Conservation (phyloP, 2,113 vertebrate species). For the Ophiodon elongatus region DNA sequence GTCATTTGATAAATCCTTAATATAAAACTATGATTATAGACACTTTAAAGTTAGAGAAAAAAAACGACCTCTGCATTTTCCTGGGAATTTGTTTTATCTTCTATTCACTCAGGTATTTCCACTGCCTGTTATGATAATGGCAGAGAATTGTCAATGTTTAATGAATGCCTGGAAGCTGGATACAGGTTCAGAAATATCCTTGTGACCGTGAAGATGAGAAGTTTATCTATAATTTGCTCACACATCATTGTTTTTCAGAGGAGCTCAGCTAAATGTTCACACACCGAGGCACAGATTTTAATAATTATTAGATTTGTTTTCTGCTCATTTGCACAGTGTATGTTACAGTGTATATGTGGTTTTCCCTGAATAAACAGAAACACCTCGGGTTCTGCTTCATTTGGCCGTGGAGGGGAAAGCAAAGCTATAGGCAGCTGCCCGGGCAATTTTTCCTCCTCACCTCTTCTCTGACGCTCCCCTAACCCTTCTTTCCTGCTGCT, state of each 20-base stretch:
- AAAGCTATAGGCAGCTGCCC: slow-evolving; percentile 41
- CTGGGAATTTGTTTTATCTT: slow-evolving; percentile 56
- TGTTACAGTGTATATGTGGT: slow-evolving; percentile 45
- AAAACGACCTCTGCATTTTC: slow-evolving; percentile 25
- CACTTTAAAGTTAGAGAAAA: not conserved
- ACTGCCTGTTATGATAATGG: slow-evolving; percentile 66
- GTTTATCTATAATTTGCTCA: slow-evolving; percentile 68
- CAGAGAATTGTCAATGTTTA: slow-evolving; percentile 73
- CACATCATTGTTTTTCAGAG: slow-evolving; percentile 33
- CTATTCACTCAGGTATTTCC: slow-evolving; percentile 62
- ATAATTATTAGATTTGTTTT: slow-evolving; percentile 30
- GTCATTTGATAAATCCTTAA: not conserved
- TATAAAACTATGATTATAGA: not conserved
- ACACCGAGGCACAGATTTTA: slow-evolving; percentile 42
- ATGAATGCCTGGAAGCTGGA: slow-evolving; percentile 71
- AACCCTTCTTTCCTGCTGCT: slow-evolving; percentile 40
- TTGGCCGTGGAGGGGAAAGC: slow-evolving; percentile 39
- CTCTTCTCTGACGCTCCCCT: slow-evolving; percentile 47
- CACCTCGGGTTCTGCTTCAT: slow-evolving; percentile 49
- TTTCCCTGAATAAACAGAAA: slow-evolving; percentile 60
- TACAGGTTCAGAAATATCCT: slow-evolving; percentile 64
- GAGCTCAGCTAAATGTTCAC: slow-evolving; percentile 36
- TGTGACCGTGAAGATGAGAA: slow-evolving; percentile 62
- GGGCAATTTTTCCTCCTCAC: slow-evolving; percentile 52
- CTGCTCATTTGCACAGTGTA: slow-evolving; percentile 50